phyloP scores from a whole-genome alignment of 2,113 vertebrate genomes.

The Panurus biarmicus region DNA sequence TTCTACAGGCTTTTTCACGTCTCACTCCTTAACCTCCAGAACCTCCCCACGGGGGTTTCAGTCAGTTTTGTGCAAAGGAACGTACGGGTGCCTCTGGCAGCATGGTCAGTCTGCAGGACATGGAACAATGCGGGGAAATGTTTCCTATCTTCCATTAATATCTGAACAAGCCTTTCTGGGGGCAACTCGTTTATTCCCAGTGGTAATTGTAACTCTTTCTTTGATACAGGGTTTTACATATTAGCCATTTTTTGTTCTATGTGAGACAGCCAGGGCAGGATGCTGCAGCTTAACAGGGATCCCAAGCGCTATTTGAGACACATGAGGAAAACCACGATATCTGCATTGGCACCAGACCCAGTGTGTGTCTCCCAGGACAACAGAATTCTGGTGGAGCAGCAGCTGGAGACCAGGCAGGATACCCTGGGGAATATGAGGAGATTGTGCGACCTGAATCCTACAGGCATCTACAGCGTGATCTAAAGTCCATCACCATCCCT shows the following conservation, averaged over 20 bases:
- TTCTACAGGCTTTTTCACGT: conserved; percentile 8
- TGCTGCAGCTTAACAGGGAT: background rate
- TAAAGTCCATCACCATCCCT: background rate
- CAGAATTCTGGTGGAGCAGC: background rate
- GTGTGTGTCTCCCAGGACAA: background rate
- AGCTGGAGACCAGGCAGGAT: background rate
- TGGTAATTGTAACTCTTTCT: background rate
- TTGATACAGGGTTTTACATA: background rate
- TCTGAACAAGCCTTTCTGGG: background rate
- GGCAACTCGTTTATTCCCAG: background rate
- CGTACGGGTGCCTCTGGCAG: background rate
- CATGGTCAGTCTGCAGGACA: background rate
- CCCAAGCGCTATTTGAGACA: background rate
- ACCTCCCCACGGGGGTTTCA: background rate
- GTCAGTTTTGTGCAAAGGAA: background rate
- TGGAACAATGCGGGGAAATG: background rate
- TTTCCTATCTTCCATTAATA: background rate
- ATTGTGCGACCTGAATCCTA: background rate
- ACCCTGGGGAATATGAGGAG: background rate
- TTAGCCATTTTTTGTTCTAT: background rate
- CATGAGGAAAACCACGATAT: background rate
- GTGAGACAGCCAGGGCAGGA: background rate
- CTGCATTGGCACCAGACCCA: background rate
- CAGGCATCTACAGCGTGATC: rapidly evolving
- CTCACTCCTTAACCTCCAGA: background rate